Base-by-base conservation (phyloP, 2,888 invertebrate species). In the Galeopsomyia nigrocyanea region DNA sequence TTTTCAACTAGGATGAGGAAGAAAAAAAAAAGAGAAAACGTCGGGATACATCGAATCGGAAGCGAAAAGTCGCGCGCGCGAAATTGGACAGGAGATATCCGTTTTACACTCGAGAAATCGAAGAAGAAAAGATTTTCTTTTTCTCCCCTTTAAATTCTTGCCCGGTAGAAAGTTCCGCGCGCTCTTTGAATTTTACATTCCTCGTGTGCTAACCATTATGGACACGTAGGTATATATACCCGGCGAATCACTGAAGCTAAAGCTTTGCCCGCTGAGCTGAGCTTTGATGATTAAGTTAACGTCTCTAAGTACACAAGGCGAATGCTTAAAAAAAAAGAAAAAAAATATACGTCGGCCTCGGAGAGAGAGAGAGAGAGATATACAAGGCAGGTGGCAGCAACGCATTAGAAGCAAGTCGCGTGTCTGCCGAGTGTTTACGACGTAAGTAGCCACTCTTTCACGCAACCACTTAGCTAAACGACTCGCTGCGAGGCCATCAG, bases 381-480 rank as follows among this genome's bases (percentile, higher is more conserved):
- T 19, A 26, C 22, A 26, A 10, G 9, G 61, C 55, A 26, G 39
- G 51, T 16, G 19, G 39, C 10, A 39, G 39, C 39, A 60, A 47
- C n/a, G 46, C 22, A 55, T 14, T 46, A 22, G 53, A 70, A 58
- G 53, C 46, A 51, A 72, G 63, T 72, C 68, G 72, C 72, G 72
- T 72, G 72, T 58, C 68, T 53, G 67, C 51, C 22, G 57, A 53
- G 64, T 72, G 72, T 72, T 72, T 72, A 72, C 68, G 72, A 68
- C 66, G 39, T 39, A 39, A n/a, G 61, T 19, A 51, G 57, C 56
- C 55, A 55, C 73, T 73, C 60, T 65, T 68, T 56, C 73, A 65
- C 68, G 68, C 73, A 65, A 73, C 60, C 73, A 73, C 73, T 73
- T 73, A 69, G 68, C 73, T 64, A 67, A 71, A 71, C 63, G 72